phyloP scores from a whole-genome alignment of 23 tunicate genomes.

The Clavelina lepadiformis region DNA sequence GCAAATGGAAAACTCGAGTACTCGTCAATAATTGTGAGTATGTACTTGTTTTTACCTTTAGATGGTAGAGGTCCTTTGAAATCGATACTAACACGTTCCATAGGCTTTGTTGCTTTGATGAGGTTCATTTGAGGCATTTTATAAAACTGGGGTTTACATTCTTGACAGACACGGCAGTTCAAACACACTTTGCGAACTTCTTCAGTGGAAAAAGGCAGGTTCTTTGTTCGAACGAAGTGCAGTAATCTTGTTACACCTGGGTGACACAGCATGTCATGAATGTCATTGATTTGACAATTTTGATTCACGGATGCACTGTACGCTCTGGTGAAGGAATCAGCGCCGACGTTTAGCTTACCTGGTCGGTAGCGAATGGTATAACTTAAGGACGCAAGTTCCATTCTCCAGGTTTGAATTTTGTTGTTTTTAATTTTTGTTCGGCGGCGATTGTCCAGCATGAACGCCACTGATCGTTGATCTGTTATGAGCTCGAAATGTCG shows the following conservation, averaged over 20 bases:
- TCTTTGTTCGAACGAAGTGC: constrained; percentile 13
- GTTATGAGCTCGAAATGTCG: constrained; percentile 18
- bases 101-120: constrained; percentile 27
- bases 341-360: constrained; percentile 15
- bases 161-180: constrained; percentile 9
- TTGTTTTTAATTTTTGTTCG: constrained; percentile 21
- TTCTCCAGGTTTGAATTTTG: constrained; percentile 27
- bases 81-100: constrained; percentile 11
- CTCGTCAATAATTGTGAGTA: constrained; percentile 11
- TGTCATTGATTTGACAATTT: background rate
- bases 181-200: constrained; percentile 20
- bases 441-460: constrained; percentile 29
- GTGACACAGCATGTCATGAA: constrained; percentile 4
- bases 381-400: constrained; percentile 15
- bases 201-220: constrained; percentile 14
- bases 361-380: constrained; percentile 24
- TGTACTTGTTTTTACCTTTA: background rate
- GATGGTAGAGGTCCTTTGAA: constrained; percentile 21
- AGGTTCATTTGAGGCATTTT: background rate
- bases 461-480: constrained; percentile 34
- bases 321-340: constrained; percentile 20
- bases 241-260: constrained; percentile 7
- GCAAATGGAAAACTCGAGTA: constrained; percentile 7
- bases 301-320: background rate
- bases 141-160: constrained; percentile 11